These are phyloP conservation scores for Callyntrura sp. DNA, from an alignment of 2,888 invertebrate species.

Conservation along the genomic window DNA sequence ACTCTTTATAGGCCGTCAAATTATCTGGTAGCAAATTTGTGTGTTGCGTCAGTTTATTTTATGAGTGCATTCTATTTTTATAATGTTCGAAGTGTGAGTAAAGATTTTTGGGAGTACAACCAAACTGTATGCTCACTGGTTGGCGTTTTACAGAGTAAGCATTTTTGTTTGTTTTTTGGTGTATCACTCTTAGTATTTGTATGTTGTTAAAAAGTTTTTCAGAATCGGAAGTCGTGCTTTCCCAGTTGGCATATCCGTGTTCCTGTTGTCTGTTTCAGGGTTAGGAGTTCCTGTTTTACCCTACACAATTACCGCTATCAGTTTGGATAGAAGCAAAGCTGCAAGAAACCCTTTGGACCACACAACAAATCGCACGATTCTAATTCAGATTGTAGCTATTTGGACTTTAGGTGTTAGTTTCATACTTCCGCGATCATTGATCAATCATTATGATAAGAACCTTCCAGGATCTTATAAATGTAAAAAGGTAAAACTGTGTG, in stretches of 20 bases:
- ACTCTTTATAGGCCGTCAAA: slow-evolving; percentile 77
- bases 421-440: slow-evolving; percentile 50
- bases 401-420: slow-evolving; percentile 70
- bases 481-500: slow-evolving; percentile 71
- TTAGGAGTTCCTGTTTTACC: slow-evolving; percentile 70
- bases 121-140: slow-evolving; percentile 54
- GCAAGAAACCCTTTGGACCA: slow-evolving; percentile 76
- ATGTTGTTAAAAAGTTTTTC: no score
- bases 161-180: no score
- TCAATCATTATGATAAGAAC: slow-evolving; percentile 52
- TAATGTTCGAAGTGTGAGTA: slow-evolving; percentile 46
- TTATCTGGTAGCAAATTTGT: slow-evolving; percentile 80
- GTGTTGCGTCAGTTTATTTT: slow-evolving; percentile 76
- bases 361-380: slow-evolving; percentile 55
- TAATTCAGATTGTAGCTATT: slow-evolving; percentile 70
- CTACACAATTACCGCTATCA: slow-evolving; percentile 75
- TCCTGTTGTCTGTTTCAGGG: slow-evolving; percentile 49
- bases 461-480: slow-evolving; percentile 72
- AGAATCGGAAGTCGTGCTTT: no score
- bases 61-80: slow-evolving; percentile 63
- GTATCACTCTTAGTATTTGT: no score
- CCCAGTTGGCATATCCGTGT: no score
- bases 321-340: slow-evolving; percentile 77
- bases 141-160: no score
- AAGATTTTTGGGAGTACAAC: slow-evolving; percentile 60